phyloP scores from a whole-genome alignment of 1,140 invertebrate species.

The Drosophila miranda region DNA sequence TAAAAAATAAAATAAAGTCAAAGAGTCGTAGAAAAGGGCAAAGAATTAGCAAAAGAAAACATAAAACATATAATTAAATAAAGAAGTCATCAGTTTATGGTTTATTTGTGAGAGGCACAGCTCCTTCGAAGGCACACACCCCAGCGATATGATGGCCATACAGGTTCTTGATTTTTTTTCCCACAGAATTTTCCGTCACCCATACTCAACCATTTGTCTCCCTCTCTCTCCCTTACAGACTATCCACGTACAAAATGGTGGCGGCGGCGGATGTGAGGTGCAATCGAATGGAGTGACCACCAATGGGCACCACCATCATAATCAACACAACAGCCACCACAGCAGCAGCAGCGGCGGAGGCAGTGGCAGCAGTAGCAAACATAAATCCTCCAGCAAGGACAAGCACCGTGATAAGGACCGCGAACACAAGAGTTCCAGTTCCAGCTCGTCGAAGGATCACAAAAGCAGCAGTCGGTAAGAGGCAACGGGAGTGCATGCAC shows the following conservation, averaged over 20 bases:
- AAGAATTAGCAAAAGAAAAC: neutral
- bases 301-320: slow-evolving; percentile 84
- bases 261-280: slow-evolving; percentile 55
- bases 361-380: slow-evolving; percentile 85
- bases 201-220: neutral
- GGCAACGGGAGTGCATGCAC: neutral
- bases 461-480: slow-evolving; percentile 82
- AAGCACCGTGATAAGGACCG: slow-evolving; percentile 83
- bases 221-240: slow-evolving; percentile 40
- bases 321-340: slow-evolving; percentile 73
- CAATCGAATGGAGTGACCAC: slow-evolving; percentile 82
- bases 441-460: slow-evolving; percentile 76
- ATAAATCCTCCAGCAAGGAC: slow-evolving; percentile 86
- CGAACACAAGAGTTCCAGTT: slow-evolving; percentile 82
- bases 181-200: slow-evolving; percentile 1
- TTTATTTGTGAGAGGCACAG: no score
- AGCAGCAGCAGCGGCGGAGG: slow-evolving; percentile 83
- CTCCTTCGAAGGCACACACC: no score
- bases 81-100: no score
- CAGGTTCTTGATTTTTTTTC: slow-evolving; percentile 31
- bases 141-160: slow-evolving; percentile 16
- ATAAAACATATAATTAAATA: neutral
- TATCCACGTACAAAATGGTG: slow-evolving; percentile 78
- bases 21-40: neutral
- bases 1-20: neutral